Percentiles rank a stretch among this genome's conserved stretches.
Evolutionary conservation across 1,140 invertebrate species (phyloP).

Genomic region (Cherax quadricarinatus): DNA sequence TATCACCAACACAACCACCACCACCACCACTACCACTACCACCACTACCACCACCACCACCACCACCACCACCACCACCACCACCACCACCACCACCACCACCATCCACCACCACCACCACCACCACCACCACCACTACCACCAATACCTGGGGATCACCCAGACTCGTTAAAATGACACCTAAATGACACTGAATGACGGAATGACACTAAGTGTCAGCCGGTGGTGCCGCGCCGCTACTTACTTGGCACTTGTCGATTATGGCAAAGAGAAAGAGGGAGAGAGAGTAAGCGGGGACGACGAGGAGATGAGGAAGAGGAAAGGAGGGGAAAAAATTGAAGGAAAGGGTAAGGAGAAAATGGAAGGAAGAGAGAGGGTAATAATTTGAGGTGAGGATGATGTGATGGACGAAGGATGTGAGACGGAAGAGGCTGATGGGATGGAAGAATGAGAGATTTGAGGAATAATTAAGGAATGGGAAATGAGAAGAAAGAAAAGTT

Average conservation of each 20-base stretch:
- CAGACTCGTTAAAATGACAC: slow-evolving; percentile 27
- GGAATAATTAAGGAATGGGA: neutral
- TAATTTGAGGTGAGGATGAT: neutral
- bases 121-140: too few relatives aligned
- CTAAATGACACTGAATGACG: slow-evolving; percentile 21
- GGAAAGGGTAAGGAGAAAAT: neutral
- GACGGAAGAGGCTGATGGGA: neutral
- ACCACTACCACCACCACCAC: too few relatives aligned
- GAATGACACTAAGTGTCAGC: slow-evolving; percentile 27
- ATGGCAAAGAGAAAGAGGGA: slow-evolving; percentile 14
- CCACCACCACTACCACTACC: too few relatives aligned
- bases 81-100: too few relatives aligned
- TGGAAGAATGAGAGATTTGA: neutral
- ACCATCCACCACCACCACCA: too few relatives aligned
- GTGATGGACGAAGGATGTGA: neutral
- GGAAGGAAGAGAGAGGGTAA: neutral
- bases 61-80: too few relatives aligned
- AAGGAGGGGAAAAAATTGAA: neutral
- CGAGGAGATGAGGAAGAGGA: neutral
- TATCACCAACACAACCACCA: too few relatives aligned
- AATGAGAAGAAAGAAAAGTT: too few relatives aligned
- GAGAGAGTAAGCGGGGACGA: too few relatives aligned
- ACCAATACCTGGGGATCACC: slow-evolving; percentile 7
- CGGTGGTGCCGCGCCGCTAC: too few relatives aligned
- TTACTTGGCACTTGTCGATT: slow-evolving; percentile 39